Base-by-base conservation (phyloP, 2,888 invertebrate species). In the Rosalia funebris region DNA sequence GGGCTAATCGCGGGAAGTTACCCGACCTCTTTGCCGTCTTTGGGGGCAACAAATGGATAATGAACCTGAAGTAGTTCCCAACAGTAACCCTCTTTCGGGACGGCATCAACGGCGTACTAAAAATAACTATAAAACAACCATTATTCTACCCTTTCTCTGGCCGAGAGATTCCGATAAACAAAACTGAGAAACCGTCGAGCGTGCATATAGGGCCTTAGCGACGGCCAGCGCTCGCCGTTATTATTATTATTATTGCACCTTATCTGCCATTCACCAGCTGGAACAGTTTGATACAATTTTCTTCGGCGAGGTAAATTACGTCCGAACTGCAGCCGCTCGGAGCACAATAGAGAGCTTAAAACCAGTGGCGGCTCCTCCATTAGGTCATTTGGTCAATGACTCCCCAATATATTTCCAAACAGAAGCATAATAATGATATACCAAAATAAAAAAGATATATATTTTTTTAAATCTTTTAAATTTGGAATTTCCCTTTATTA, bases 61-160 rank as follows among this genome's bases (percentile, higher is more conserved):
- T 73, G 71, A 73, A 64, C 54, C 48, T 44, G 20, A 45, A 60
- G 57, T 55, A 71, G 71, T 71, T 69, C 63, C 70, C 63, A 65
- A 66, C 62, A 61, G 63, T 60, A 67, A 70, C 66, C 71, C 66
- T 66, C 65, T 68, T 68, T 68, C 60, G 71, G 70, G 66, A 66
- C 60, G 59, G 66, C 70, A 73, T 72, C 71, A 73, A 73, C 71
- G 71, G 72, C 71, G 63, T 70, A 73, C 70, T 74, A 72, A 74
- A 75, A 73, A 67, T 70, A 70, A 72, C 73, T 70, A 70, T 75
- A 75, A 76, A 76, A 76, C 73, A 70, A 66, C 71, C 70, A 69
- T 76, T 75, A 75, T 71, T 72, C 70, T 60, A 70, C 67, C 70
- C 50, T 65, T 63, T 62, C 63, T 52, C 63, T 63, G 65, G 69